A percentile compares a stretch with the other conserved stretches of the same genome.
Evolutionary conservation across 2,797 vertebrate genomes (phyloP).

Genomic region (Danio tinwini): DNA sequence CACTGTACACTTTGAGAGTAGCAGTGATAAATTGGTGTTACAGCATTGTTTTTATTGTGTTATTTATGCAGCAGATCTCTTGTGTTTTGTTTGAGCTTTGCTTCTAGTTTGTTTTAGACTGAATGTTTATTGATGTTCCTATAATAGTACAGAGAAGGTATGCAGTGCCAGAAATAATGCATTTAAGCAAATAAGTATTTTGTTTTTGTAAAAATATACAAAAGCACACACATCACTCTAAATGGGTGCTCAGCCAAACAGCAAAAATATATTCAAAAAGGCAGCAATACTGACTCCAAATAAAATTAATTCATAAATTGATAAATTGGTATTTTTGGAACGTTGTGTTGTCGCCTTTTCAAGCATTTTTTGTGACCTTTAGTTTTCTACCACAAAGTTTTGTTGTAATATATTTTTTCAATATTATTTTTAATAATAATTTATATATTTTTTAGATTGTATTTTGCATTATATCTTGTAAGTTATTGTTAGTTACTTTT

Average conservation of each 20-base stretch:
- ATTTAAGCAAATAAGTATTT: no score
- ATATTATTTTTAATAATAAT: background rate
- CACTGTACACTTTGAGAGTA: background rate
- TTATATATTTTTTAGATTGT: no score
- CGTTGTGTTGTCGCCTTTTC: no score
- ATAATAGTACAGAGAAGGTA: constrained; percentile 4
- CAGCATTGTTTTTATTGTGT: background rate
- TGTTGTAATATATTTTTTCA: background rate
- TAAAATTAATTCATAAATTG: no score
- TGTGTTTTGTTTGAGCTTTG: background rate
- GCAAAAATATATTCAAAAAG: no score
- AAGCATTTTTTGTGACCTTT: background rate
- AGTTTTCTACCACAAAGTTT: background rate
- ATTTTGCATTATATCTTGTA: no score
- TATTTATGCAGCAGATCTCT: constrained; percentile 2
- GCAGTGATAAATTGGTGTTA: background rate
- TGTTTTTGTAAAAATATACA: background rate
- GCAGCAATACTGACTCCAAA: no score
- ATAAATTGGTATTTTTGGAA: no score
- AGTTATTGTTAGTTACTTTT: no score
- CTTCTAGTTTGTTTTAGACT: background rate
- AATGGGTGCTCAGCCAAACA: no score
- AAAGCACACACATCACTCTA: no score
- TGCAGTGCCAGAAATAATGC: background rate
- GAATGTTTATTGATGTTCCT: background rate